A percentile compares a stretch with the other conserved stretches of the same genome.
These are phyloP conservation scores for Nicator chloris DNA, from an alignment of 2,113 vertebrate genomes.

Conservation along the genomic window DNA sequence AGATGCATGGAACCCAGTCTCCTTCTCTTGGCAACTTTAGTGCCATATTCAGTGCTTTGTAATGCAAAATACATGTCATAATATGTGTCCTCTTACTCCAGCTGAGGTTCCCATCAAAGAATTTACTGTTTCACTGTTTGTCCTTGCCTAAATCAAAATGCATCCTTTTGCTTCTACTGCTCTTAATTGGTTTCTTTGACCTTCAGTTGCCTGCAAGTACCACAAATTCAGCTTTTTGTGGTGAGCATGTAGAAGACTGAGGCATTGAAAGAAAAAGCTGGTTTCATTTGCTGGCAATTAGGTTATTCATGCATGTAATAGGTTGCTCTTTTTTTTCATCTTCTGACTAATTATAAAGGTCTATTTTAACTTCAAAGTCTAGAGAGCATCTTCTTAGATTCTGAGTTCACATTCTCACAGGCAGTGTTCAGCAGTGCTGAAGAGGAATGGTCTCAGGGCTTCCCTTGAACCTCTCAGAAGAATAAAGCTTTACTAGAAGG, in stretches of 20 bases:
- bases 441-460: not conserved
- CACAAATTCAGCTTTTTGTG: not conserved
- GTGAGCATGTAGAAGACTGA: not conserved
- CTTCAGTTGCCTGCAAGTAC: not conserved
- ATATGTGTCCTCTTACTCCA: not conserved
- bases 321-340: not conserved
- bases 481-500: slow-evolving; percentile 55
- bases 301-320: not conserved
- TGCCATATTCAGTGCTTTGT: not conserved
- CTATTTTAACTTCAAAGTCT: slow-evolving; percentile 4
- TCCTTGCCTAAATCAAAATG: not conserved
- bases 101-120: not conserved
- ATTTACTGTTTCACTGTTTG: not conserved
- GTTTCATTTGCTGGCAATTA: slow-evolving; percentile 15
- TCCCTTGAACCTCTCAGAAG: not conserved
- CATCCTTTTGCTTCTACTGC: not conserved
- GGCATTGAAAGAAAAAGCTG: not conserved
- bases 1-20: not conserved
- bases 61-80: not conserved
- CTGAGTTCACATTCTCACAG: not conserved
- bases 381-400: not conserved
- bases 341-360: slow-evolving; percentile 19
- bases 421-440: not conserved
- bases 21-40: not conserved
- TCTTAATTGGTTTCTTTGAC: not conserved